Conservation (phyloP, 2,888 invertebrate species). For the Cloeon dipterum region DNA sequence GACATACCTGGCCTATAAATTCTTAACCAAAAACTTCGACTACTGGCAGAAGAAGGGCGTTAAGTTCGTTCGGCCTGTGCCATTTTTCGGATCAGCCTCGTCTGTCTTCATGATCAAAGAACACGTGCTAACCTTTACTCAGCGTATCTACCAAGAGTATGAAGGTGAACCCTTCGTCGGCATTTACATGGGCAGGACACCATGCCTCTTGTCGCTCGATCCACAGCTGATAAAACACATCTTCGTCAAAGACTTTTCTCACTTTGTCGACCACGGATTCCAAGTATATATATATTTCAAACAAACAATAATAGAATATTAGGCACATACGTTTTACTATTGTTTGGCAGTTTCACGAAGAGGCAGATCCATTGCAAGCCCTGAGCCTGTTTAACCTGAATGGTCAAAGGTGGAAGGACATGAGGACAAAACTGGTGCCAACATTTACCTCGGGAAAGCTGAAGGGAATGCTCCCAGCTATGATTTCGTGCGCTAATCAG, state of each 20-base stretch:
- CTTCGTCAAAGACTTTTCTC: constrained; percentile 7
- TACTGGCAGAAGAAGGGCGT: constrained; percentile 7
- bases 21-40: constrained; percentile 4
- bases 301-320: too few relatives aligned
- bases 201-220: constrained; percentile 7
- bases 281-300: not conserved
- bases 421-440: constrained; percentile 8
- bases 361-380: constrained; percentile 1
- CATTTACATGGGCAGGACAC: constrained; percentile 7
- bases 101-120: constrained; percentile 3
- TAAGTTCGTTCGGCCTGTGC: constrained; percentile 3
- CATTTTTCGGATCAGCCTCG: constrained; percentile 6
- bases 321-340: too few relatives aligned
- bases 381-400: constrained; percentile 5
- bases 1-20: constrained; percentile 4
- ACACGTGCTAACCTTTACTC: constrained; percentile 3
- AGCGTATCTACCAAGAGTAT: constrained; percentile 4
- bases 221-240: constrained; percentile 7
- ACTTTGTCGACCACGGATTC: constrained; percentile 1
- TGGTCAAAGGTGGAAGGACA: constrained; percentile 9
- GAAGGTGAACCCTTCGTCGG: constrained; percentile 5
- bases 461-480: constrained; percentile 12
- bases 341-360: constrained; percentile 2
- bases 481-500: constrained; percentile 12
- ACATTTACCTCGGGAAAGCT: constrained; percentile 16